Evolutionary conservation across 2,113 vertebrate species (phyloP), one percentile per base, ranked within the genome.

Genomic region (Mus spicilegus): DNA sequence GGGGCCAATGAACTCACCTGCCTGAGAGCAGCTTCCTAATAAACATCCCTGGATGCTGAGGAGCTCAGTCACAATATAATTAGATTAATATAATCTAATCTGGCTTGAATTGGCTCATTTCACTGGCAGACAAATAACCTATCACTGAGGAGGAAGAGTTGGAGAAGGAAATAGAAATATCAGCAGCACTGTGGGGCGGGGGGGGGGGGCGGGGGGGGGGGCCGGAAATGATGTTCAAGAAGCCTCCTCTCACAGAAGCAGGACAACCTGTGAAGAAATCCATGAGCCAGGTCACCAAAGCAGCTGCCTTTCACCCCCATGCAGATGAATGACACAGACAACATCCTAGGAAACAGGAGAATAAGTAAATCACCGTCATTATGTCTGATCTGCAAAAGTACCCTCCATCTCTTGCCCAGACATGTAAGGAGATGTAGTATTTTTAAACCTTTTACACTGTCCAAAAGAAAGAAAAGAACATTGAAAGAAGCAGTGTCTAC

Each of bases 371-470:
- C 39, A 98, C 54, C 13, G 54, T 99, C 97, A 99, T 99, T 24
- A 95, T 97, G 10, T 96, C 98, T 0, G 99, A 98, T 22, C 98
- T 99, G 4, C 99, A 99, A 82, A 99, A 99, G 69, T 99, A 99
- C 97, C 98, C 98, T 0, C 95, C 98, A 3, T 99, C 99, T 54
- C 46, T 77, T 76, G 93, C 99, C 99, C 67, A 99, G 36, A 13
- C 3, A 22, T 70, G 84, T 0, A 99, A 98, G 93, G 93, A 98
- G 99, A 1, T 97, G 97, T 73, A 99, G 99, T 0, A 14, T 99
- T 36, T 98, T 99, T 30, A 99, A 99, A 88, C 99, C 99, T 36
- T 99, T 99, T 98, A 99, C 99, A 72, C 97, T 99, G 42, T 99
- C 99, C 1, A 96, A 96, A 1, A 98, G 99, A 46, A 99, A 90